A percentile compares a stretch with the other conserved stretches of the same genome.
Conservation (phyloP, 2,888 invertebrate species). For the Hypena proboscidalis region DNA sequence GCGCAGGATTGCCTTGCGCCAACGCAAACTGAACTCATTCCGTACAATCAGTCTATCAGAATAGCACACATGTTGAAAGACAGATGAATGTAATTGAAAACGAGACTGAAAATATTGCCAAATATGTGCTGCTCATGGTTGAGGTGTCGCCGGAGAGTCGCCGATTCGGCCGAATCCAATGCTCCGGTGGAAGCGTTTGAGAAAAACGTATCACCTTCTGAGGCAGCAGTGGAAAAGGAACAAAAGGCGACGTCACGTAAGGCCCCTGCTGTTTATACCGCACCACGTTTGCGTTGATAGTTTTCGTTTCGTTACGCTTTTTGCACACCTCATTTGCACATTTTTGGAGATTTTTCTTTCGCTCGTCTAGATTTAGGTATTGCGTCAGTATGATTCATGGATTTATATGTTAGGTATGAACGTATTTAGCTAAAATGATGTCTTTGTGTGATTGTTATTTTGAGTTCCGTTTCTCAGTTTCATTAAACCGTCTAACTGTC, state of each 20-base stretch:
- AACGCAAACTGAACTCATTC: conserved; percentile 70
- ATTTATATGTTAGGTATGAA: conserved; percentile 30
- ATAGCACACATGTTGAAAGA: conserved; percentile 60
- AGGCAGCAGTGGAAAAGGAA: conserved; percentile 51
- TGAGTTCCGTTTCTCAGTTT: no score
- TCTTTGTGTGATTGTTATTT: conserved; percentile 29
- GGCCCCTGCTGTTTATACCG: conserved; percentile 51
- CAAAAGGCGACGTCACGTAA: conserved; percentile 69
- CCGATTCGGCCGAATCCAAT: conserved; percentile 63
- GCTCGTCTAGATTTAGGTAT: conserved; percentile 36
- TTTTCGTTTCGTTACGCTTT: conserved; percentile 50
- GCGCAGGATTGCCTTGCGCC: conserved; percentile 78
- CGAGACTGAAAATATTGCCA: conserved; percentile 44
- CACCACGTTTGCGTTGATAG: conserved; percentile 48
- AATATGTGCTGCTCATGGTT: conserved; percentile 82
- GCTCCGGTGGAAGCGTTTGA: conserved; percentile 66
- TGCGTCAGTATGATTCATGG: conserved; percentile 63
- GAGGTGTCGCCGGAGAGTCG: conserved; percentile 72
- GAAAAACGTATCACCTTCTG: conserved; percentile 48
- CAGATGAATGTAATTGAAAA: conserved; percentile 41
- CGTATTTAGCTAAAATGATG: conserved; percentile 25
- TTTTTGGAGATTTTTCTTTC: conserved; percentile 43
- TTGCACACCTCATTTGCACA: conserved; percentile 51
- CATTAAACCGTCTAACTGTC: no score
- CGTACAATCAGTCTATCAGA: conserved; percentile 63